Percentiles rank a stretch among this genome's conserved stretches.
These are phyloP conservation scores for Hyles lineata DNA, from an alignment of 2,888 invertebrate genomes.

Conservation along the genomic window DNA sequence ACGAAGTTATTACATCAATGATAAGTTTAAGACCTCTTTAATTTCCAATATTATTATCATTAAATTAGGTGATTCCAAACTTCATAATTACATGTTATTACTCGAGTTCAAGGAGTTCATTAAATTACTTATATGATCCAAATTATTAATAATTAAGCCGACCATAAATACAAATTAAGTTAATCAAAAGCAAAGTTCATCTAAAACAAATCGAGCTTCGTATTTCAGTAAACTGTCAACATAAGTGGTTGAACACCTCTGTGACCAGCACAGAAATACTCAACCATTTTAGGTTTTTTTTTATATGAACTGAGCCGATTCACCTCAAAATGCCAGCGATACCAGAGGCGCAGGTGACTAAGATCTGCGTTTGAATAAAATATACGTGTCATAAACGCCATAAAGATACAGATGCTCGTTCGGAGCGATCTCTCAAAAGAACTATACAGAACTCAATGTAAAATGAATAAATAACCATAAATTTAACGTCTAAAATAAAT, in stretches of 20 bases:
- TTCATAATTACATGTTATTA: too few relatives aligned
- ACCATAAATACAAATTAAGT: too few relatives aligned
- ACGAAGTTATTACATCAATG: too few relatives aligned
- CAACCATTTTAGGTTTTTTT: neutral
- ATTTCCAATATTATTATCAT: too few relatives aligned
- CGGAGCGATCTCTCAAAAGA: neutral
- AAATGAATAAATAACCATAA: neutral
- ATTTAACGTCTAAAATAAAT: conserved; percentile 12
- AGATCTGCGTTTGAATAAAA: too few relatives aligned
- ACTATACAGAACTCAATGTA: neutral
- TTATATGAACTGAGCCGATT: neutral
- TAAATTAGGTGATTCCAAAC: too few relatives aligned
- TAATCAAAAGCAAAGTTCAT: too few relatives aligned
- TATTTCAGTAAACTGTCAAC: neutral
- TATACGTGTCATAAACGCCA: neutral
- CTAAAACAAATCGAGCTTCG: neutral
- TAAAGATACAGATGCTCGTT: neutral
- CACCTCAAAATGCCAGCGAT: neutral
- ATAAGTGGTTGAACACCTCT: neutral
- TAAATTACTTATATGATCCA: too few relatives aligned
- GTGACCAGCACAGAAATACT: neutral
- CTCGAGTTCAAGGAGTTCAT: too few relatives aligned
- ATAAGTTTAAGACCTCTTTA: too few relatives aligned
- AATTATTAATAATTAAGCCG: too few relatives aligned
- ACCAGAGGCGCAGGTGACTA: too few relatives aligned